Base-by-base conservation (phyloP, 2,797 vertebrate species). In the Phalloptychus januarius region DNA sequence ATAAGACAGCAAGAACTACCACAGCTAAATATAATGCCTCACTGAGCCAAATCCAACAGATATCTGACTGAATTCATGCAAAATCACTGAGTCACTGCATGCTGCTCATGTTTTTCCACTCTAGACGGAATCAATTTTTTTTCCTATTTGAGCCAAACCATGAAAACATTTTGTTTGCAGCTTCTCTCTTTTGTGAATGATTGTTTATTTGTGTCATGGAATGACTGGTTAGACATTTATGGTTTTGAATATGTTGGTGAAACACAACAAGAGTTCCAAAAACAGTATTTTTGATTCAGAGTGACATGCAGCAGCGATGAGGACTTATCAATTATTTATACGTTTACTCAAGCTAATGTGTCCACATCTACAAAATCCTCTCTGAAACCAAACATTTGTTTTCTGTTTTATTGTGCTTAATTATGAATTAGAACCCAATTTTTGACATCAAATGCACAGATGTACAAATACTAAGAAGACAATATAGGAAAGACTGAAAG, bases 11-110 rank as follows among this genome's bases (percentile, higher is more conserved):
- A 72, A 52, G 81, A 85, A 80, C 81, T 61, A 63, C 72, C 74
- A 54, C 56, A 46, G 56, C 63, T 61, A 38, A 71, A 71, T 44
- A 6, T 2, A 20, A 76, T 4, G 56, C 23, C 52, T 61, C 58
- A 20, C 31, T 56, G 56, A 4, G 36, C 50, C 74, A 46, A 75
- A 7, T 79, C 61, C 45, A 31, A 72, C 71, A 48, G 50, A 74
- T 23, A 78, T 74, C 63, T 79, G 78, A 74, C 54, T 44, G 50
- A 48, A 78, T 42, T 75, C n/a, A 65, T 28, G 18, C 77, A 12
- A 76, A 79, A 84, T 76, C 63, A 86, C 88, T 79, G 88, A 87
- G 81, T 92, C 89, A 89, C 73, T 61, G 61, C 20, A 44, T 16
- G 10, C 56, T 42, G 70, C 71, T 80, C 40, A 46, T 65, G 76